Percentiles rank a stretch among this genome's conserved stretches.
These are phyloP conservation scores for Nipponacmea schrenckii DNA, from an alignment of 2,888 invertebrate species.

Conservation along the genomic window DNA sequence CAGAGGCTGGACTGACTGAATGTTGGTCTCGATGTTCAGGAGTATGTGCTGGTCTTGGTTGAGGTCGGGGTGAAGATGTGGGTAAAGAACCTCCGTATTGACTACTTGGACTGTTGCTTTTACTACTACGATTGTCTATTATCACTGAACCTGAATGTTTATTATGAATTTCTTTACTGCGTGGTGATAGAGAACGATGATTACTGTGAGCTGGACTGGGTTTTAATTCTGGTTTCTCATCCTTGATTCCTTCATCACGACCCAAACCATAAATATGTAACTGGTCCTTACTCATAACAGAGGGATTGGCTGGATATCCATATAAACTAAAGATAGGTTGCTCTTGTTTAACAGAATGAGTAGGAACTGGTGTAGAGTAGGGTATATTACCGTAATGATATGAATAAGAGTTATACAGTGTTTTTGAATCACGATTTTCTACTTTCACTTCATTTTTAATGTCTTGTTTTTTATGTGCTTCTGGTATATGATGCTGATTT, in stretches of 20 bases:
- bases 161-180: constrained; percentile 35
- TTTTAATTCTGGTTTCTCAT: constrained; percentile 38
- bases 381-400: constrained; percentile 27
- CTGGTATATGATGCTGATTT: constrained; percentile 16
- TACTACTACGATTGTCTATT: constrained; percentile 48
- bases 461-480: constrained; percentile 19
- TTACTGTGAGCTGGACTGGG: constrained; percentile 24
- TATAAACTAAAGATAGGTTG: constrained; percentile 64
- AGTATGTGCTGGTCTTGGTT: constrained; percentile 56
- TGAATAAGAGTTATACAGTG: constrained; percentile 17
- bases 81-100: constrained; percentile 32
- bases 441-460: constrained; percentile 26
- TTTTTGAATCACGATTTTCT: constrained; percentile 21
- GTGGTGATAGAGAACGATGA: constrained; percentile 32
- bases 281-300: constrained; percentile 65
- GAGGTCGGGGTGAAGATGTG: constrained; percentile 46
- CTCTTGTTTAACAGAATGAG: constrained; percentile 36
- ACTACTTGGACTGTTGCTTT: constrained; percentile 33
- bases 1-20: constrained; percentile 44
- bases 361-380: constrained; percentile 26
- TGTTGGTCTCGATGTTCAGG: constrained; percentile 45
- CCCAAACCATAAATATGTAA: constrained; percentile 57
- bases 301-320: constrained; percentile 66
- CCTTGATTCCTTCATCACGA: constrained; percentile 42
- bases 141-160: constrained; percentile 59